Evolutionary conservation across 1,140 invertebrate genomes (phyloP).

Genomic region (Helicoverpa armigera): DNA sequence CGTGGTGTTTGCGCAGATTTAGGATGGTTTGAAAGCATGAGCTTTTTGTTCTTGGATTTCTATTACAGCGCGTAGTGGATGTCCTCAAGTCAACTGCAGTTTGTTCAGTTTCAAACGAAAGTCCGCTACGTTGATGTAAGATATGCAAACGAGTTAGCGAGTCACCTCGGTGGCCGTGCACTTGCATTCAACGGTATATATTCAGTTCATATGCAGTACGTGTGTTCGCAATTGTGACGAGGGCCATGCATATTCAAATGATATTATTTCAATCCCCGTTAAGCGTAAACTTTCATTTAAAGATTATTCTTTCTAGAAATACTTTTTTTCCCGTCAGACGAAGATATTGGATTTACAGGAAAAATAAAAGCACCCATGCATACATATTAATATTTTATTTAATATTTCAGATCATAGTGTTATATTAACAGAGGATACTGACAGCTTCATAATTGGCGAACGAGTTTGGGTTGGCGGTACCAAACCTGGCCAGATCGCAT

Average conservation of each 20-base stretch:
- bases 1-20: slow-evolving; percentile 67
- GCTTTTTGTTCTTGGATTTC: slow-evolving; percentile 40
- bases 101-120: slow-evolving; percentile 77
- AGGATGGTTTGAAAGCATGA: slow-evolving; percentile 55
- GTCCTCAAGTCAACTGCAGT: slow-evolving; percentile 81
- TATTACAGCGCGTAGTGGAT: slow-evolving; percentile 46
- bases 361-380: not conserved
- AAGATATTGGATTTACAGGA: slow-evolving; percentile 29
- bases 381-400: slow-evolving; percentile 42
- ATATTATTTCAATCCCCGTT: slow-evolving; percentile 64
- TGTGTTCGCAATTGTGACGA: slow-evolving; percentile 71
- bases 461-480: slow-evolving; percentile 97
- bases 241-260: slow-evolving; percentile 72
- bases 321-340: not conserved
- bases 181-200: slow-evolving; percentile 75
- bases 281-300: slow-evolving; percentile 67
- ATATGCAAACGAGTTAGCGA: slow-evolving; percentile 78
- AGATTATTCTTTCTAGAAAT: too few species aligned
- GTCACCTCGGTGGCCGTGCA: slow-evolving; percentile 75
- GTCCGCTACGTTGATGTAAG: slow-evolving; percentile 68
- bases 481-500: slow-evolving; percentile 98
- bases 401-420: slow-evolving; percentile 91
- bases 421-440: slow-evolving; percentile 95
- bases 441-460: slow-evolving; percentile 98
- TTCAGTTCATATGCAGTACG: slow-evolving; percentile 73